Conservation (phyloP, 1,140 invertebrate species). For the Drosophila repletoides region DNA sequence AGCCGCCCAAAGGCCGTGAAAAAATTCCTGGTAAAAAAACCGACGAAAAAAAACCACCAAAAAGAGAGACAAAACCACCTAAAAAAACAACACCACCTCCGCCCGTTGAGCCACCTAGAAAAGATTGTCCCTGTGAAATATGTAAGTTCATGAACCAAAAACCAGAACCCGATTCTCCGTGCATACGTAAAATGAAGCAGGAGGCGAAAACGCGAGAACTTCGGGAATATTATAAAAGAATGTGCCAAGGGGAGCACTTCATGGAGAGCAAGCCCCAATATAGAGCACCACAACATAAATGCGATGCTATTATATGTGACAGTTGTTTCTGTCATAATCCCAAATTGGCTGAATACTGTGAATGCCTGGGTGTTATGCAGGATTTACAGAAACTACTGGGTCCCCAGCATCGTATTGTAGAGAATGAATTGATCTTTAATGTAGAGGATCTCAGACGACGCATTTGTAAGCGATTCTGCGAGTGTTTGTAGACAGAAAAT, state of each 20-base stretch:
- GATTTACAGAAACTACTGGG: conserved; percentile 30
- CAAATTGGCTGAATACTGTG: conserved; percentile 31
- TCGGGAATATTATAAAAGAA: conserved; percentile 33
- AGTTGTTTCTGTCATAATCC: conserved; percentile 29
- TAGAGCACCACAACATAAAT: conserved; percentile 11
- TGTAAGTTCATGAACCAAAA: conserved; percentile 45
- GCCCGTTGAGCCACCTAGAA: neutral
- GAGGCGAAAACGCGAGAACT: conserved; percentile 19
- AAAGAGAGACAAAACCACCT: no score
- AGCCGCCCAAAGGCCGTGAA: no score
- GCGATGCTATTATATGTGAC: conserved; percentile 23
- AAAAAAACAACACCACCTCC: neutral
- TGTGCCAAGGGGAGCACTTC: conserved; percentile 39
- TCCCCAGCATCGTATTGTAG: neutral
- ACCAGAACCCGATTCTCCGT: conserved; percentile 35
- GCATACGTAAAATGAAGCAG: conserved; percentile 46
- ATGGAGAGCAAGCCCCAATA: neutral
- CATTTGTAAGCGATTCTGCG: neutral
- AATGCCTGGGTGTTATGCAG: conserved; percentile 29
- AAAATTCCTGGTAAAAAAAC: no score
- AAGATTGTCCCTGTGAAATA: conserved; percentile 49
- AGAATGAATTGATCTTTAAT: conserved; percentile 4
- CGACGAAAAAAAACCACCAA: no score
- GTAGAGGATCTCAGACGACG: conserved; percentile 1
- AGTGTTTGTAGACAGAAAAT: conserved; percentile 2